phyloP scores from a whole-genome alignment of 2,888 invertebrate species.

The Ichneumon xanthorius region DNA sequence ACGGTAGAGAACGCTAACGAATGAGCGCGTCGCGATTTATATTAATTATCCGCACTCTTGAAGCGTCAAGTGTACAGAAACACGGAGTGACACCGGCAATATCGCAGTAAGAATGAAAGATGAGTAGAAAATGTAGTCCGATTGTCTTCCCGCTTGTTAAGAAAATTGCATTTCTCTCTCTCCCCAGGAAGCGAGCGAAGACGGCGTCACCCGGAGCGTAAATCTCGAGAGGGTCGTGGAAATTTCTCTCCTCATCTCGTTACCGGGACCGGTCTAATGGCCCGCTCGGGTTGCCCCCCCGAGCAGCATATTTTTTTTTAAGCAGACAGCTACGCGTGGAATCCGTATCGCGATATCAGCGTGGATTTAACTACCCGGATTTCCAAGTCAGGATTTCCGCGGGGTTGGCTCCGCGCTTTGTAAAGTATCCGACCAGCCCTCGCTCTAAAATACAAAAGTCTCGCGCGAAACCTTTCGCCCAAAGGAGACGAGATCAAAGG shows the following conservation, averaged over 20 bases:
- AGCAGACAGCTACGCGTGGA: neutral
- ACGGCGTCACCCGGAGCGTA: neutral
- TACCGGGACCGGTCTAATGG: constrained; percentile 19
- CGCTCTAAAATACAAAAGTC: constrained; percentile 32
- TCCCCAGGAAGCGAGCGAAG: neutral
- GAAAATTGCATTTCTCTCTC: constrained; percentile 29
- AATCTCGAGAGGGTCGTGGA: constrained; percentile 29
- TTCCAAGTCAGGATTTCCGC: constrained; percentile 2
- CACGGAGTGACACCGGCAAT: neutral
- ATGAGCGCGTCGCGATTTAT: neutral
- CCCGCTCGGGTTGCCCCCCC: constrained; percentile 1
- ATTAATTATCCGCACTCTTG: constrained; percentile 13
- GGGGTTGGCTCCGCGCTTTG: constrained; percentile 2
- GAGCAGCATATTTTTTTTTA: neutral
- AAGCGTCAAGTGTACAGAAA: constrained; percentile 3
- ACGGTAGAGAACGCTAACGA: neutral
- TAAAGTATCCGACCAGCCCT: neutral
- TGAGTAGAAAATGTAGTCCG: constrained; percentile 13
- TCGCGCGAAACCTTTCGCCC: neutral
- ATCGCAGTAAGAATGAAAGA: neutral
- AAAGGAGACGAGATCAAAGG: constrained; percentile 26
- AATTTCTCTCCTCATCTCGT: constrained; percentile 38
- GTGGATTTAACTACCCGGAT: constrained; percentile 32
- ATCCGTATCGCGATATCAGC: constrained; percentile 32
- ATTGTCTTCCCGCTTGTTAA: constrained; percentile 40